phyloP scores from a whole-genome alignment of 2,888 invertebrate genomes.

The Ectemnius lituratus region DNA sequence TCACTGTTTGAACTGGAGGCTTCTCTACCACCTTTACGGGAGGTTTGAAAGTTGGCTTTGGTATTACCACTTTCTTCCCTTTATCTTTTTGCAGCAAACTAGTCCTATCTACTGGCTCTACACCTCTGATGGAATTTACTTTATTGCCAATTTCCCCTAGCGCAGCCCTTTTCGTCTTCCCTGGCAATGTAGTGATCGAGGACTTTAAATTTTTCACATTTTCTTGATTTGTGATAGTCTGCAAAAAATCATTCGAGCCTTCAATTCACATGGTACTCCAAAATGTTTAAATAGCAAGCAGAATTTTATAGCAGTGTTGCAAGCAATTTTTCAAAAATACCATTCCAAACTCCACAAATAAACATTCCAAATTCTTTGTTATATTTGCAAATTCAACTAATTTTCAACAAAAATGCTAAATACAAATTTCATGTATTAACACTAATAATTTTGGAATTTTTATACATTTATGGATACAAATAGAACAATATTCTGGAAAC shows the following conservation, averaged over 20 bases:
- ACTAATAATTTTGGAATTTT: no score
- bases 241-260: slow-evolving; percentile 38
- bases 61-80: slow-evolving; percentile 51
- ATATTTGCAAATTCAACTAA: no score
- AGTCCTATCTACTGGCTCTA: slow-evolving; percentile 70
- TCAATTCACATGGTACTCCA: neutral
- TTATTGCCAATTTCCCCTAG: slow-evolving; percentile 80
- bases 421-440: no score
- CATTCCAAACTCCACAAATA: no score
- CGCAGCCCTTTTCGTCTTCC: slow-evolving; percentile 75
- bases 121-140: slow-evolving; percentile 74
- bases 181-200: slow-evolving; percentile 43
- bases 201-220: slow-evolving; percentile 69
- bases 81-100: slow-evolving; percentile 62
- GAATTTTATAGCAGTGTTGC: no score
- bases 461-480: no score
- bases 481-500: no score
- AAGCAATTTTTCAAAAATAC: no score
- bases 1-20: slow-evolving; percentile 58
- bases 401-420: no score
- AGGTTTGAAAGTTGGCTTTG: slow-evolving; percentile 47
- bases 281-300: no score
- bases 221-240: slow-evolving; percentile 72
- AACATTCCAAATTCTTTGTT: no score
- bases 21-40: slow-evolving; percentile 58